Conservation (phyloP, 2,797 vertebrate genomes). For the Chloroceryle inda region DNA sequence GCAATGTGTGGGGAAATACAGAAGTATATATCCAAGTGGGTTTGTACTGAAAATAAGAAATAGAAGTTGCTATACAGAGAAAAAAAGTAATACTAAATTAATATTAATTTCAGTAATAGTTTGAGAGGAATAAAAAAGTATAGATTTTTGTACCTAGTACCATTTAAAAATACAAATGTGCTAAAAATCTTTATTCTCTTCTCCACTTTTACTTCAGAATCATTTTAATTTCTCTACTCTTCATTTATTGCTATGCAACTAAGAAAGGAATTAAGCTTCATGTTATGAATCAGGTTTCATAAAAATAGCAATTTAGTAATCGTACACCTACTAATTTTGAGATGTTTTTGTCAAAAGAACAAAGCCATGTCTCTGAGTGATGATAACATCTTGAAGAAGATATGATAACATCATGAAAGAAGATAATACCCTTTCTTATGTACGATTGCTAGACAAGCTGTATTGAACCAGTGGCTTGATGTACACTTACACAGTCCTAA, state of each 20-base stretch:
- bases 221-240: not conserved
- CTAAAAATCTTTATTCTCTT: not conserved
- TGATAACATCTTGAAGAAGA: not conserved
- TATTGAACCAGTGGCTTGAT: not conserved
- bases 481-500: not conserved
- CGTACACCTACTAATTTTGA: not conserved
- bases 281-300: slow-evolving; percentile 9
- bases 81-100: not conserved
- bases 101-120: not conserved
- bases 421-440: not conserved
- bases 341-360: slow-evolving; percentile 12
- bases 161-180: not conserved
- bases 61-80: not conserved
- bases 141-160: not conserved
- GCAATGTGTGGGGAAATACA: not conserved
- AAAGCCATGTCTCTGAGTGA: not conserved
- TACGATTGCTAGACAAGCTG: not conserved
- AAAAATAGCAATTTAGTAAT: slow-evolving; percentile 39
- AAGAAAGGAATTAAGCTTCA: not conserved
- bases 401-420: not conserved
- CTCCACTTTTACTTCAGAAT: not conserved
- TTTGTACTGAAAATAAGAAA: not conserved
- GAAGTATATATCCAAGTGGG: not conserved
- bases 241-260: slow-evolving; percentile 6
- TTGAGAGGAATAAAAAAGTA: not conserved